Evolutionary conservation across 35 echinoderm and acorn worm species (phyloP).

Genomic region (Heliocidaris erythrogramma): DNA sequence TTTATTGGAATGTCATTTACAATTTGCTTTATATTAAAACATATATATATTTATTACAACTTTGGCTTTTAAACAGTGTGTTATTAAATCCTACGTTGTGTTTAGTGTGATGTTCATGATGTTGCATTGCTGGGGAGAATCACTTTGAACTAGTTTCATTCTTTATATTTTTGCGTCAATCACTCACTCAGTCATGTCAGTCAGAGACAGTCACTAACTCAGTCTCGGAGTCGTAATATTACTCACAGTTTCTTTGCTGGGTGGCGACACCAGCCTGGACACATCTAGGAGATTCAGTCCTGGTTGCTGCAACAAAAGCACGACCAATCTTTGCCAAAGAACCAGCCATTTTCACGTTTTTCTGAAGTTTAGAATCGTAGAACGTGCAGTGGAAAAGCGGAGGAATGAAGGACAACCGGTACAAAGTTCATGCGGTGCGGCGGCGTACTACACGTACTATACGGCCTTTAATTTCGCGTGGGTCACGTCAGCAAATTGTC

Average conservation of each 20-base stretch:
- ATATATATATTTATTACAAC: too few relatives aligned
- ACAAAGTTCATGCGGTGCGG: too few relatives aligned
- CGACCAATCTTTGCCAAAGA: conserved; percentile 78
- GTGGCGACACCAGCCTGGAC: conserved; percentile 32
- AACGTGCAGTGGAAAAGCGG: conserved; percentile 31
- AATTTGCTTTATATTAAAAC: too few relatives aligned
- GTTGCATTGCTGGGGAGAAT: too few relatives aligned
- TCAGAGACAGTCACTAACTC: neutral
- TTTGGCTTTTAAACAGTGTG: too few relatives aligned
- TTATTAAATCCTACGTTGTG: too few relatives aligned
- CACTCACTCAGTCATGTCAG: neutral
- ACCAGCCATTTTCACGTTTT: conserved; percentile 74
- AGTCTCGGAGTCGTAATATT: neutral
- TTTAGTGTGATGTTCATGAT: too few relatives aligned
- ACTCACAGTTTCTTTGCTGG: conserved; percentile 69
- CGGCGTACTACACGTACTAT: neutral
- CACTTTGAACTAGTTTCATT: neutral
- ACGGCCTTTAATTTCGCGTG: neutral
- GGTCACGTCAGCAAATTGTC: neutral
- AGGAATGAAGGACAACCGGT: neutral
- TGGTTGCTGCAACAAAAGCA: conserved; percentile 58
- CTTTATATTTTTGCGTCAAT: neutral
- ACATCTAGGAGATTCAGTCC: conserved; percentile 54
- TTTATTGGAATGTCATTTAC: too few relatives aligned
- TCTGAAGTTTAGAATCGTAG: neutral